Evolutionary conservation across 2,797 vertebrate species (phyloP).

Genomic region (Petrocephalus sullivani): DNA sequence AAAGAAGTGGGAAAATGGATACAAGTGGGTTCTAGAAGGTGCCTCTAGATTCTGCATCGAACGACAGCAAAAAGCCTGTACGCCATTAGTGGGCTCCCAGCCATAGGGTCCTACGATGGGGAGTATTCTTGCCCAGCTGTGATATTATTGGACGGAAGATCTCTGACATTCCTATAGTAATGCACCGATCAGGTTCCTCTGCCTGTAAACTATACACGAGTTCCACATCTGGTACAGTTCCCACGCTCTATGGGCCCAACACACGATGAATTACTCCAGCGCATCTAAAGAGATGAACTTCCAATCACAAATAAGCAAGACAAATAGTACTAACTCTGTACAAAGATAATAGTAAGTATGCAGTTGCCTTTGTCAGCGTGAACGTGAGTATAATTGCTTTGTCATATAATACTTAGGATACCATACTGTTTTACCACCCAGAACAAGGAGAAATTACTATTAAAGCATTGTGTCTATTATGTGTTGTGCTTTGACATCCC

Average conservation of each 20-base stretch:
- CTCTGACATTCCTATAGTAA: neutral
- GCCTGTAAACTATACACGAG: neutral
- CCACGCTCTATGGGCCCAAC: neutral
- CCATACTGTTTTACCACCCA: neutral
- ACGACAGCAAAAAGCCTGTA: neutral
- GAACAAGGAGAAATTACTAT: neutral
- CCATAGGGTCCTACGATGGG: neutral
- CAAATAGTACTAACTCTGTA: neutral
- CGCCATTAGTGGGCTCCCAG: neutral
- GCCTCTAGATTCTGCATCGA: neutral
- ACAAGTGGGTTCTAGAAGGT: neutral
- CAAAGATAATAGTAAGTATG: neutral
- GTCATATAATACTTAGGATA: neutral
- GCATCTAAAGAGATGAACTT: neutral
- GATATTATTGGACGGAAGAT: neutral
- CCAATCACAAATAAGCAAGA: neutral
- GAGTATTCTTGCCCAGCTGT: neutral
- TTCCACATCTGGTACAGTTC: neutral
- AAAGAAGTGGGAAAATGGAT: neutral
- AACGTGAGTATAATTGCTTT: neutral
- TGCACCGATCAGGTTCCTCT: neutral
- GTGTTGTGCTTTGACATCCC: conserved; percentile 6
- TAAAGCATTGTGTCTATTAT: neutral
- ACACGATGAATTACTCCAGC: neutral
- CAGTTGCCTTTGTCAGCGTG: neutral